Percentiles rank a stretch among this genome's conserved stretches.
Conservation (phyloP, 2,113 vertebrate species). For the Forbesichthys agassizii region DNA sequence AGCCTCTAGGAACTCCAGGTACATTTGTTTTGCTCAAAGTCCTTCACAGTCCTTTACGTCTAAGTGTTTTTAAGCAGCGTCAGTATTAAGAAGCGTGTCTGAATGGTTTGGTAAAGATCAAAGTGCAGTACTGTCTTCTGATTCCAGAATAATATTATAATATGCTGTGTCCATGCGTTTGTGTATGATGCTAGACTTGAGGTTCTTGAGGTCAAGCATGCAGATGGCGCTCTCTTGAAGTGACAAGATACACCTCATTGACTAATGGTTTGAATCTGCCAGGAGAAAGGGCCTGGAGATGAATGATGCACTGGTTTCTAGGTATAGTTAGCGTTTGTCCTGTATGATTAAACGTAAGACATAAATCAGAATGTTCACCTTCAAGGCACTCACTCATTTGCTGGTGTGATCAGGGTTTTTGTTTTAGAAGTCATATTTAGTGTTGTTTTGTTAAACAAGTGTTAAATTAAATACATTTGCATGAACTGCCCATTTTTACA, state of each 20-base stretch:
- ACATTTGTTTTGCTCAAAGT: background rate
- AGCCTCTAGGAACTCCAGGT: background rate
- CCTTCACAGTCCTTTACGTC: background rate
- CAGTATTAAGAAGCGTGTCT: too few relatives aligned
- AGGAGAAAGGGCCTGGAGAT: conserved; percentile 20
- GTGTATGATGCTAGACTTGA: background rate
- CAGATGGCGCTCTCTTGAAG: conserved; percentile 6
- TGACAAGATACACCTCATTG: conserved; percentile 3
- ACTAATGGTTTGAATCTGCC: conserved; percentile 35
- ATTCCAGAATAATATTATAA: conserved; percentile 1
- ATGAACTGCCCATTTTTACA: background rate
- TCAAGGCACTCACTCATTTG: conserved; percentile 50
- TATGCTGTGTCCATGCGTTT: conserved; percentile 1
- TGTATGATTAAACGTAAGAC: conserved; percentile 42
- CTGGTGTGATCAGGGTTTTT: conserved; percentile 57
- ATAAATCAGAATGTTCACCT: conserved; percentile 63
- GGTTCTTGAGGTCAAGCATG: background rate
- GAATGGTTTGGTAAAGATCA: background rate
- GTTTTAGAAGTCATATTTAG: conserved; percentile 29
- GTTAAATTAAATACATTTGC: conserved; percentile 12
- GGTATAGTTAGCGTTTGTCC: conserved; percentile 41
- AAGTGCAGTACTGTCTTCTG: background rate
- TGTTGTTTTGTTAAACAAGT: conserved; percentile 29
- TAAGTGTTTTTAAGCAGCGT: too few relatives aligned
- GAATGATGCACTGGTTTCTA: conserved; percentile 43